Conservation (phyloP, 2,888 invertebrate species). For the Chironomus tentans region DNA sequence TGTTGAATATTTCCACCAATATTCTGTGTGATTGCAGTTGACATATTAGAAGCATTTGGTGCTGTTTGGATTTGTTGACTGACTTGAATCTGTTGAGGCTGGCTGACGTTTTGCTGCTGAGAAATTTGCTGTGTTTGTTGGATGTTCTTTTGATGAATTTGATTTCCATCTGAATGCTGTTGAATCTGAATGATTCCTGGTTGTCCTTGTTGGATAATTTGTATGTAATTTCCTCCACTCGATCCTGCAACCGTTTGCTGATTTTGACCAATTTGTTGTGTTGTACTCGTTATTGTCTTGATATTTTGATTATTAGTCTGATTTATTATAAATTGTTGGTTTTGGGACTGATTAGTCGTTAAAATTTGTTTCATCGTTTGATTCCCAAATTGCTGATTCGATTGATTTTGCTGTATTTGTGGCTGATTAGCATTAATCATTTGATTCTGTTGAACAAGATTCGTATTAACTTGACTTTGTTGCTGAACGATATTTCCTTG, state of each 20-base stretch:
- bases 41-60: constrained; percentile 15
- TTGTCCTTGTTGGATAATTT: constrained; percentile 26
- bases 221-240: background rate
- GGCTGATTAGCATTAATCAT: constrained; percentile 35
- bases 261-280: background rate
- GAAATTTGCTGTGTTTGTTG: background rate
- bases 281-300: background rate
- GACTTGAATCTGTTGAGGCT: constrained; percentile 27
- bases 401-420: constrained; percentile 30
- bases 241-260: constrained; percentile 15
- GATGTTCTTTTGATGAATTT: constrained; percentile 28
- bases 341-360: background rate
- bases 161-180: constrained; percentile 28
- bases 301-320: background rate
- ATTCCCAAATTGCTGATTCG: constrained; percentile 5
- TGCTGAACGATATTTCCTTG: constrained; percentile 28
- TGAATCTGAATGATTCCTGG: constrained; percentile 30
- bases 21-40: background rate
- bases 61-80: constrained; percentile 25
- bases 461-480: constrained; percentile 34
- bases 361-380: constrained; percentile 20
- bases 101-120: constrained; percentile 25
- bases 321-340: constrained; percentile 10
- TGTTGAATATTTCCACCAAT: constrained; percentile 4
- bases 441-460: constrained; percentile 30